Base-by-base conservation (phyloP, 23 tunicate genomes). In the Styela clava region DNA sequence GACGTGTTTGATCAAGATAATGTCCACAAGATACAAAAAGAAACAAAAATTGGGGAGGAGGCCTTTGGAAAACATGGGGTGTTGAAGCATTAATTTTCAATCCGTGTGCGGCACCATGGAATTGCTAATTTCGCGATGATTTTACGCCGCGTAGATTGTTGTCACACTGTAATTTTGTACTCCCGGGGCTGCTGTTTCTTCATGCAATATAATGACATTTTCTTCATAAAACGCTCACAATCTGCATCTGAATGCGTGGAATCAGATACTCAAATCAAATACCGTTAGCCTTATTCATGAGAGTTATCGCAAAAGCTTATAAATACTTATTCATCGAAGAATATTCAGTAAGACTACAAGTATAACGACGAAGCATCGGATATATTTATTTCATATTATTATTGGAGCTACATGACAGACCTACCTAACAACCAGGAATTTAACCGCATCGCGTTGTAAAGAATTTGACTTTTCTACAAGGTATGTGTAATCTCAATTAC, bases 81-180 rank as follows among this genome's bases (percentile, higher is more conserved):
- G 56, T 44, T 44, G 12, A 5, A 44, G 56, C 56, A 44, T 44
- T 44, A 44, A 44, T 44, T 44, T 12, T 12, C 56, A 44, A 44
- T 12, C 12, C 56, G 56, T 44, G 56, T 44, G 56, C 7, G 56
- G 56, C 56, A 76, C 63, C 81, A 76, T 76, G 81, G 65, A 76
- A 76, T 76, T 26, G 65, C 65, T 52, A 76, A 76, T 76, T 76
- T 76, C 81, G 81, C 81, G 81, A 33, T 44, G 64, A 76, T 76
- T 76, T 76, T 76, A 76, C 81, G 81, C 81, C 65, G 65, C 81
- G 24, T 76, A 52, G 64, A 76, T 76, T 52, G 65, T 76, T 52
- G 81, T 76, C 81, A 76, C 81, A 76, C 81, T 30, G 81, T 76
- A 76, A 76, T 76, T 76, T 76, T 2, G 65, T 24, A 76, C 65